A percentile compares a stretch with the other conserved stretches of the same genome.
Evolutionary conservation across 1,140 invertebrate species (phyloP).

Genomic region (Nasonia longicornis): DNA sequence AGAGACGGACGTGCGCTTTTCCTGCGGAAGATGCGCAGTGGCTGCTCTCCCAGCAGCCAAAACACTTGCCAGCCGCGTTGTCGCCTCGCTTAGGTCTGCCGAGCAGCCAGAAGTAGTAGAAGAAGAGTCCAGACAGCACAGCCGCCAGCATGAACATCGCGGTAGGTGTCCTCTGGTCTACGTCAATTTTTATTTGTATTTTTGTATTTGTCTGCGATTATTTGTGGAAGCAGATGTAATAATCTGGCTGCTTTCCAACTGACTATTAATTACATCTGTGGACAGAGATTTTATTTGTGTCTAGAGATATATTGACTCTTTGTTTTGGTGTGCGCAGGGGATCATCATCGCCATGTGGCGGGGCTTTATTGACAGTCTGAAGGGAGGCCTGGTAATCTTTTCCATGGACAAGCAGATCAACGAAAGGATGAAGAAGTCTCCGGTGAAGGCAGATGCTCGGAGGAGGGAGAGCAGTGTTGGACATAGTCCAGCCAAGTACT

Average conservation of each 20-base stretch:
- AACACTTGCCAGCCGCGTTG: neutral
- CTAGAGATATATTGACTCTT: neutral
- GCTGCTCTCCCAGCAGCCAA: neutral
- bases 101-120: neutral
- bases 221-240: slow-evolving; percentile 16
- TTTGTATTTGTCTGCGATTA: slow-evolving; percentile 4
- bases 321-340: slow-evolving; percentile 67
- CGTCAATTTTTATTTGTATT: neutral
- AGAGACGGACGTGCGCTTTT: neutral
- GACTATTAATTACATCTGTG: neutral
- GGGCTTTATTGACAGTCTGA: slow-evolving; percentile 78
- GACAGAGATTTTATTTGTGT: neutral
- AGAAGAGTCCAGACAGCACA: neutral
- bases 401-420: slow-evolving; percentile 80
- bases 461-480: slow-evolving; percentile 62
- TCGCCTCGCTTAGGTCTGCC: neutral
- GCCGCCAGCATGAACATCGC: slow-evolving; percentile 21
- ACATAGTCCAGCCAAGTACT: slow-evolving; percentile 64
- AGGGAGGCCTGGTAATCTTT: slow-evolving; percentile 76
- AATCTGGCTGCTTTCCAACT: slow-evolving; percentile 19
- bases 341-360: slow-evolving; percentile 74
- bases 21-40: slow-evolving; percentile 40
- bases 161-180: neutral
- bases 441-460: slow-evolving; percentile 66
- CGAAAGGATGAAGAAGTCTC: slow-evolving; percentile 71